phyloP scores from a whole-genome alignment of 2,113 vertebrate species.

The Pygoscelis adeliae region DNA sequence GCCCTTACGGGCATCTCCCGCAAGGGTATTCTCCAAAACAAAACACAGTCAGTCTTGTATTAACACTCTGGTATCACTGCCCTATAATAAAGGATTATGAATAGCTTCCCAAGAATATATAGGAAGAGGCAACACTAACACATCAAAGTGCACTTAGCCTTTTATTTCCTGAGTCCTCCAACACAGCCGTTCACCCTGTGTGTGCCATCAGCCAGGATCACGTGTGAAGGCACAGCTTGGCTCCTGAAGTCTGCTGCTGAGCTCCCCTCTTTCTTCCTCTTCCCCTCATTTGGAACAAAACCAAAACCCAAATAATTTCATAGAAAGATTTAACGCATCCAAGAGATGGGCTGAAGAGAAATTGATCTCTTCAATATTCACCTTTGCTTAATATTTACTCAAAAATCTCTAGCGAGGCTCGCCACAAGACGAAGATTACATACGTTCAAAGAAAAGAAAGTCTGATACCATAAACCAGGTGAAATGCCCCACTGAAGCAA shows the following conservation, averaged over 20 bases:
- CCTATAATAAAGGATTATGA: constrained; percentile 10
- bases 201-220: background rate
- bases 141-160: background rate
- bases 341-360: background rate
- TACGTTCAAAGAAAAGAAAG: background rate
- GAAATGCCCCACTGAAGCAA: background rate
- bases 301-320: background rate
- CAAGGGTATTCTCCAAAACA: background rate
- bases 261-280: background rate
- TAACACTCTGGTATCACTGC: background rate
- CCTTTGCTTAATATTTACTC: background rate
- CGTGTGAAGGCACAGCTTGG: background rate
- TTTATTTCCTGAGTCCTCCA: background rate
- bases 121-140: background rate
- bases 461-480: background rate
- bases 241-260: background rate
- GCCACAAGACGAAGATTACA: background rate
- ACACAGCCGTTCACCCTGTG: background rate
- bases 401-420: background rate
- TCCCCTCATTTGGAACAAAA: background rate
- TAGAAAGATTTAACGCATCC: background rate
- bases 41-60: background rate
- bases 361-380: background rate
- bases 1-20: background rate
- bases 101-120: background rate